Evolutionary conservation across 1,140 invertebrate genomes (phyloP).

Genomic region (Zaprionus gabonicus): DNA sequence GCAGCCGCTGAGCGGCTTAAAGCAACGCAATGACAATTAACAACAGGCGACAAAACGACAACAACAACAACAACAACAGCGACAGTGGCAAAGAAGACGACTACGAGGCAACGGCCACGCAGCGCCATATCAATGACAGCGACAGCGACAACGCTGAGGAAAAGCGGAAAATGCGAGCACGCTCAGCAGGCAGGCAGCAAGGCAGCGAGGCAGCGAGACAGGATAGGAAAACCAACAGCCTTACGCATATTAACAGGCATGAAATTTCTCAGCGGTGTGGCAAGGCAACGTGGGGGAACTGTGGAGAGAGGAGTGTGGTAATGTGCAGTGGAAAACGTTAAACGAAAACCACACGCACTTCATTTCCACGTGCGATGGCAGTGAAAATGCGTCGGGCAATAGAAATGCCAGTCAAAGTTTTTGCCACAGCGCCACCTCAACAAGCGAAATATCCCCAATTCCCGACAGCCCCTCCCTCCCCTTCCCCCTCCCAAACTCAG

Average conservation of each 20-base stretch:
- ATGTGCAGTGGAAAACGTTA: conserved; percentile 38
- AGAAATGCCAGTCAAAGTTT: conserved; percentile 52
- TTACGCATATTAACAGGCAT: conserved; percentile 77
- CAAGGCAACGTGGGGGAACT: background rate
- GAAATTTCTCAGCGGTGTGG: conserved; percentile 45
- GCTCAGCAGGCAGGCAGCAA: conserved; percentile 20
- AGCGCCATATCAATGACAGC: conserved; percentile 69
- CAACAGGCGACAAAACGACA: conserved; percentile 72
- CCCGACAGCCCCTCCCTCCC: background rate
- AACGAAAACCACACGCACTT: conserved; percentile 55
- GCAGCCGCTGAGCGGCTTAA: conserved; percentile 67
- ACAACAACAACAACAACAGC: conserved; percentile 6
- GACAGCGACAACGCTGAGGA: conserved; percentile 34
- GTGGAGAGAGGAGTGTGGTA: no score
- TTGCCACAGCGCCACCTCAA: conserved; percentile 33
- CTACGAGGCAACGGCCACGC: background rate
- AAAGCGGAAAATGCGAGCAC: conserved; percentile 29
- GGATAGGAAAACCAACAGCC: conserved; percentile 33
- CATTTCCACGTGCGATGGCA: conserved; percentile 47
- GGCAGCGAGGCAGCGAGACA: conserved; percentile 1
- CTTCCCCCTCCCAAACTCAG: no score
- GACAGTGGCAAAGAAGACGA: conserved; percentile 23
- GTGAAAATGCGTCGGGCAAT: conserved; percentile 45
- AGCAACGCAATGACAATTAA: conserved; percentile 79
- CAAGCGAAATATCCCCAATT: conserved; percentile 19